phyloP scores from a whole-genome alignment of 2,888 invertebrate genomes.

The Morinoia aosen region DNA sequence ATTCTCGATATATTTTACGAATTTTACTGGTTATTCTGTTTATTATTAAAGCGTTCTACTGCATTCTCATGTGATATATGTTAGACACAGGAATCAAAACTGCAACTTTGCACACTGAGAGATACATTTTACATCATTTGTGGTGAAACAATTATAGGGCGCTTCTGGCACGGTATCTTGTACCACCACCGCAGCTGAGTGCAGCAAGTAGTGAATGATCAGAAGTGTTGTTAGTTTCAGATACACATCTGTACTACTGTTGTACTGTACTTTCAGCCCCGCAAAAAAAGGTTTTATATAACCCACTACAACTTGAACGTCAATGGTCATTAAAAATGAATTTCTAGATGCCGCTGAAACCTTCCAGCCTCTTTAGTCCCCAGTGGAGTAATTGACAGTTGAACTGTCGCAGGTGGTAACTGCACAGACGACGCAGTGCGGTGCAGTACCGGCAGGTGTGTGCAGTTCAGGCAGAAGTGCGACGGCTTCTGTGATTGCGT shows the following conservation, averaged over 20 bases:
- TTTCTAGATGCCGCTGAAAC: background rate
- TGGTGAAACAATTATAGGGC: no score
- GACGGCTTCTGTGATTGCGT: conserved; percentile 74
- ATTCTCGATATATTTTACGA: no score
- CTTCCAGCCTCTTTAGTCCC: background rate
- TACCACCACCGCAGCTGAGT: no score
- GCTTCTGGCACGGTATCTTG: no score
- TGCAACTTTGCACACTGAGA: no score
- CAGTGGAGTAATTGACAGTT: background rate
- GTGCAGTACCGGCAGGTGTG: conserved; percentile 73
- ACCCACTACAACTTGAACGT: background rate
- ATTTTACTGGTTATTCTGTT: no score
- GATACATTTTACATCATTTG: no score
- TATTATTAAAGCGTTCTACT: no score
- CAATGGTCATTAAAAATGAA: background rate
- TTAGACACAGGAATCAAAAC: no score
- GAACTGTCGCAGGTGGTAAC: conserved; percentile 13
- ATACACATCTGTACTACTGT: background rate
- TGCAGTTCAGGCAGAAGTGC: conserved; percentile 72
- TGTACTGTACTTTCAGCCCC: background rate
- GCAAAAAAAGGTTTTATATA: background rate
- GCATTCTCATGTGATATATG: no score
- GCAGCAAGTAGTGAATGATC: no score
- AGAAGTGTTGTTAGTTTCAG: no score
- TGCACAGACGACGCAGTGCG: conserved; percentile 29